Percentiles rank a stretch among this genome's conserved stretches.
phyloP scores from a whole-genome alignment of 2,797 vertebrate genomes.

The Aselliscus stoliczkanus region DNA sequence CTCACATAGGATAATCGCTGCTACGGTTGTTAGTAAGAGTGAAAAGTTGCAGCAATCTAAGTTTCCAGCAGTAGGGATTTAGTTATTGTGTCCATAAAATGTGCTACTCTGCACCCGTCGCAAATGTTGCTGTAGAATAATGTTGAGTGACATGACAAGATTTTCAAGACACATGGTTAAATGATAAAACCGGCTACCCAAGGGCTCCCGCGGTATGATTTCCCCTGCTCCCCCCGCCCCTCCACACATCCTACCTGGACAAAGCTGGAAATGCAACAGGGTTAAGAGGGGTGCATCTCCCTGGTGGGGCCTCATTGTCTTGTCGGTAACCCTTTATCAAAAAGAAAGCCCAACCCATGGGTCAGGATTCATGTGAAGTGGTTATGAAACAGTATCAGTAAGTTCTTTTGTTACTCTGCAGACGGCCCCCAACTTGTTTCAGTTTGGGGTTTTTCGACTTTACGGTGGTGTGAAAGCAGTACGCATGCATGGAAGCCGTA shows the following conservation, averaged over 20 bases:
- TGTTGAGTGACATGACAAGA: neutral
- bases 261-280: too few relatives aligned
- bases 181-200: neutral
- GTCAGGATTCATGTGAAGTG: neutral
- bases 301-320: too few relatives aligned
- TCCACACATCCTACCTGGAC: neutral
- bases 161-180: neutral
- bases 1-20: too few relatives aligned
- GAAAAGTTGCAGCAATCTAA: neutral
- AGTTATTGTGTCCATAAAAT: rapidly evolving
- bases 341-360: neutral
- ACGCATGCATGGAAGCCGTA: neutral
- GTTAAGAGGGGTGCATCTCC: too few relatives aligned
- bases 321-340: neutral
- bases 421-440: neutral
- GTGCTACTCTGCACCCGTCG: neutral
- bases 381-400: neutral
- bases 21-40: neutral
- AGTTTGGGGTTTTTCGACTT: neutral
- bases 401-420: neutral
- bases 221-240: neutral
- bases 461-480: neutral
- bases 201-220: neutral
- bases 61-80: neutral
- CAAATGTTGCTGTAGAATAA: neutral